A percentile compares a stretch with the other conserved stretches of the same genome.
These are phyloP conservation scores for Drosophila macrospina DNA, from an alignment of 2,888 invertebrate species.

Conservation along the genomic window DNA sequence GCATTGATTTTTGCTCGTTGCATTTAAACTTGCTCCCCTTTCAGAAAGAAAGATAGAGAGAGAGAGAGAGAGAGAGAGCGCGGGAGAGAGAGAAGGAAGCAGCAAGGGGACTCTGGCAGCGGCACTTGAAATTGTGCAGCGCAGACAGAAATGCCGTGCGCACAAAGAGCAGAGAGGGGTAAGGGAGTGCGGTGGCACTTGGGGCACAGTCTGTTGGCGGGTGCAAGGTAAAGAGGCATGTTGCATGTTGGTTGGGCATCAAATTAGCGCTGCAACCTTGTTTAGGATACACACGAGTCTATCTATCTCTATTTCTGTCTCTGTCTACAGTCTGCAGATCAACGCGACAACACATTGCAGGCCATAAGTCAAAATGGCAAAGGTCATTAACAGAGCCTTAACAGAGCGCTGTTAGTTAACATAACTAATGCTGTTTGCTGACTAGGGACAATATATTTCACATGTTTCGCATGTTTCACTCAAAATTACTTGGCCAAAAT, in stretches of 20 bases:
- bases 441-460: neutral
- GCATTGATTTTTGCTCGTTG: slow-evolving; percentile 81
- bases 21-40: slow-evolving; percentile 81
- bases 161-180: slow-evolving; percentile 38
- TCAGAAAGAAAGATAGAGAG: slow-evolving; percentile 17
- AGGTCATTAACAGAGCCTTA: slow-evolving; percentile 19
- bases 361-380: slow-evolving; percentile 38
- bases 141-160: slow-evolving; percentile 73
- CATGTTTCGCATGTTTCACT: slow-evolving; percentile 2
- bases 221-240: slow-evolving; percentile 70
- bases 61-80: neutral
- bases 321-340: slow-evolving; percentile 18
- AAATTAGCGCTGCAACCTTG: slow-evolving; percentile 74
- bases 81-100: no score
- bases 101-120: no score
- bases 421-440: slow-evolving; percentile 1
- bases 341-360: slow-evolving; percentile 10
- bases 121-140: slow-evolving; percentile 75
- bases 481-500: slow-evolving; percentile 19
- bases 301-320: neutral
- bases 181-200: neutral
- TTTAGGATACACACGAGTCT: slow-evolving; percentile 43
- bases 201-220: slow-evolving; percentile 26
- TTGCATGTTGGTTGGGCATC: slow-evolving; percentile 58
- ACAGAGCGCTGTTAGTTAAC: slow-evolving; percentile 38